Evolutionary conservation across 2,888 invertebrate genomes (phyloP), one percentile per base, ranked within the genome.

Genomic region (Hirtodrosophila confusa): DNA sequence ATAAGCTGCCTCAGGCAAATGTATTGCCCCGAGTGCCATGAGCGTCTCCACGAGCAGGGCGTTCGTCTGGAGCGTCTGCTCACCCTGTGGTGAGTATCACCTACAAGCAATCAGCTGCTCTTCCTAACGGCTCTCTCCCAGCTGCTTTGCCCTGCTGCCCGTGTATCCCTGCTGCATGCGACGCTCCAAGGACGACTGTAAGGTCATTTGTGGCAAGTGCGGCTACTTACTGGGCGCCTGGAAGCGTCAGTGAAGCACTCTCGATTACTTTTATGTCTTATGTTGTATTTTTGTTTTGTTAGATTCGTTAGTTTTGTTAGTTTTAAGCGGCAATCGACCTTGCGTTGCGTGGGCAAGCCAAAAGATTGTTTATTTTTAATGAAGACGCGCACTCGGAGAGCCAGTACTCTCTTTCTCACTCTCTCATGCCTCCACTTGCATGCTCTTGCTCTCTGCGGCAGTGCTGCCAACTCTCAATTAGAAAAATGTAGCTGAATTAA

Each of bases 11-110:
- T 89, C 48, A 49, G 89, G 0, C 89, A 89, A 60, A 85, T 89
- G 88, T 89, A 89, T 62, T 89, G 89, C 24, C 89, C 89, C 9
- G 67, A 83, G 48, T 89, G 89, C 60, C 68, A 87, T n/a, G 87
- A 89, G 55, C 83, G 89, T 29, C 36, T 89, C 45, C 88, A 89
- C 35, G 71, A 75, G 31, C 71, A 89, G 44, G 80, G 80, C 10
- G 83, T 88, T 17, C 80, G 87, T 11, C 78, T 85, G 54, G 88
- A 88, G 57, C 76, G 79, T 2, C 56, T 89, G 7, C 43, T 84
- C 31, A 75, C 77, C 24, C 64, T 82, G 40, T 89, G 89, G 89
- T 89, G 44, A 78, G 80, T 71, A 3, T 10, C 17, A 17, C 17
- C 17, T 17, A 17, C 17, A 17, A 17, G 2, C 17, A 17, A 2